Evolutionary conservation across 23 tunicate genomes (phyloP), one percentile per base, ranked within the genome.

Genomic region (Halocynthia aurantium): DNA sequence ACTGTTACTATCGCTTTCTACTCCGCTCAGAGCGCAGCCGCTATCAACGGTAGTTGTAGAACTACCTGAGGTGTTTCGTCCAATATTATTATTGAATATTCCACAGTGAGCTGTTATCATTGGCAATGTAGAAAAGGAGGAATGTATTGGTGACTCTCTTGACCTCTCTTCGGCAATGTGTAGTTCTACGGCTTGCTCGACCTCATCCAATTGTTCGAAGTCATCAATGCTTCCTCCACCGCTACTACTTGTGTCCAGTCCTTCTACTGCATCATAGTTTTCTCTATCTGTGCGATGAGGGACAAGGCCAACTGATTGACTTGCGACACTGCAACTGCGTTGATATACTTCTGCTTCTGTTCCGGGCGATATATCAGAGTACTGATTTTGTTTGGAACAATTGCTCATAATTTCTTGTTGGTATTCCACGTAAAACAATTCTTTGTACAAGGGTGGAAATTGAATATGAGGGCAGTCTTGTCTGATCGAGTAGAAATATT

Each of bases 391-490:
- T 65, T 65, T 31, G 44, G 44, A 31, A 31, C 44, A 31, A 31
- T 31, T 65, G 19, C 70, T 11, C 19, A 15, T 10, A 13, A 13
- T 2, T 20, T 11, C 70, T 65, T 9, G 31, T 65, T 65, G 54
- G 53, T 50, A 44, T 10, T 83, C 81, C 52, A 17, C 51, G 8
- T 56, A 49, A 52, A 84, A 84, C 7, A 84, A 64, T 67, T 84
- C 89, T 40, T 67, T 72, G 89, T 84, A 84, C 18, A 84, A 71
- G 8, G 80, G 83, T 10, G 89, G 89, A 50, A 84, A 73, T 10
- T 22, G 18, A 11, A 74, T 74, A 19, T 56, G 10, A 15, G 78
- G 78, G 56, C 13, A 74, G 18, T 74, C 78, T 54, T 18, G 10
- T 8, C 63, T n/a, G n/a, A 74, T 74, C 10, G n/a, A 13, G 13